Percentiles rank a stretch among this genome's conserved stretches.
Evolutionary conservation across 2,888 invertebrate genomes (phyloP).

Genomic region (Agrochola litura): DNA sequence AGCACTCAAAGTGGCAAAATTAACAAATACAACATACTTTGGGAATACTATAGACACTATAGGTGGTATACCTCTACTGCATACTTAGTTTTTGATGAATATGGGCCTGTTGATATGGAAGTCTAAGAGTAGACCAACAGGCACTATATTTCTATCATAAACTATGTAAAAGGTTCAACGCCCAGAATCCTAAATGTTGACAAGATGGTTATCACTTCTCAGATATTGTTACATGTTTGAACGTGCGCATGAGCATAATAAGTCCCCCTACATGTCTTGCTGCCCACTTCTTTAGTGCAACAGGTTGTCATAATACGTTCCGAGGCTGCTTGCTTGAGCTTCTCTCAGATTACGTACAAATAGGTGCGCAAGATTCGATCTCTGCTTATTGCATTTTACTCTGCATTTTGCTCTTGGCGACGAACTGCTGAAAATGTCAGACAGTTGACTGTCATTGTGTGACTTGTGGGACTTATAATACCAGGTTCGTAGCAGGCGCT

Average conservation of each 20-base stretch:
- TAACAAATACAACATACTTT: not conserved
- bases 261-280: conserved; percentile 48
- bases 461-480: not conserved
- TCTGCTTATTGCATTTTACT: not conserved
- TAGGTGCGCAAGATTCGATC: not conserved
- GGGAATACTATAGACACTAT: not conserved
- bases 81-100: not conserved
- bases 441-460: not conserved
- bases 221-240: conserved; percentile 54
- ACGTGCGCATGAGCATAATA: conserved; percentile 47
- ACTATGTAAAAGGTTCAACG: conserved; percentile 45
- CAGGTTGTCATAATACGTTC: conserved; percentile 36
- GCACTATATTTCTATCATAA: not conserved
- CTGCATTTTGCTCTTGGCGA: not conserved
- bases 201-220: conserved; percentile 56
- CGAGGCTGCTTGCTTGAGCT: conserved; percentile 5
- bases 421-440: not conserved
- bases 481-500: not conserved
- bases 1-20: not conserved
- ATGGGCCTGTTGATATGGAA: not conserved
- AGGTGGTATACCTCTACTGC: not conserved
- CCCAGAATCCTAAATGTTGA: conserved; percentile 51
- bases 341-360: conserved; percentile 7
- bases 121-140: not conserved
- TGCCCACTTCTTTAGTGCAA: conserved; percentile 48